Conservation (phyloP, 2,888 invertebrate genomes). For the Drosophila borborema region DNA sequence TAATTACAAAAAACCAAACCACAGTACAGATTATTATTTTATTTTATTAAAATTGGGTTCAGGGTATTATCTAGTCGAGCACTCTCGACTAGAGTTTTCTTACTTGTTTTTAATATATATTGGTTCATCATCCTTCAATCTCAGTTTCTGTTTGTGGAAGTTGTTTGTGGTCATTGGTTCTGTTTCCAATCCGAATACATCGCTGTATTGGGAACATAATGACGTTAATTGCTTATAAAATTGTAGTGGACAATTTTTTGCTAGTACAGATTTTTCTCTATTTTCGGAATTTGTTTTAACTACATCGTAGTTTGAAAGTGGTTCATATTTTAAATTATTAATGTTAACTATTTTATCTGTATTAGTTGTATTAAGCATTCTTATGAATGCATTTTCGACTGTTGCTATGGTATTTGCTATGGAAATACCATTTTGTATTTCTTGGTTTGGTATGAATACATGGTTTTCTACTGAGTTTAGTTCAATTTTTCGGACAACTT, state of each 20-base stretch:
- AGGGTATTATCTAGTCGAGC: too few species aligned
- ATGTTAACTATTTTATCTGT: background rate
- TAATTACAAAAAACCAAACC: too few species aligned
- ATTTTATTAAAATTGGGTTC: too few species aligned
- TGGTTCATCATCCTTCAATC: background rate
- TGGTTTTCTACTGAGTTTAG: too few species aligned
- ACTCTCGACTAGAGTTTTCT: too few species aligned
- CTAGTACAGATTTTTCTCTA: background rate
- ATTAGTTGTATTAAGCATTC: constrained; percentile 2
- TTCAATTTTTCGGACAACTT: background rate
- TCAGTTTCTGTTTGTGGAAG: background rate
- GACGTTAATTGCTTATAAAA: too few species aligned
- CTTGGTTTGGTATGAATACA: too few species aligned
- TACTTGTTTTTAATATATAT: background rate
- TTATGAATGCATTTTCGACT: background rate
- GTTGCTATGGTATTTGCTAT: too few species aligned
- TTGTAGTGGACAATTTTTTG: too few species aligned
- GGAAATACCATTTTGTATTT: too few species aligned
- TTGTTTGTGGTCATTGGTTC: background rate
- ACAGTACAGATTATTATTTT: background rate
- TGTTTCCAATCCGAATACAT: background rate
- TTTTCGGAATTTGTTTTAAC: background rate
- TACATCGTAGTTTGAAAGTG: constrained; percentile 1
- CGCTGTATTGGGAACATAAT: background rate
- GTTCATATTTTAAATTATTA: background rate